Evolutionary conservation across 2,888 invertebrate genomes (phyloP).

Genomic region (Lochmaea crataegi): DNA sequence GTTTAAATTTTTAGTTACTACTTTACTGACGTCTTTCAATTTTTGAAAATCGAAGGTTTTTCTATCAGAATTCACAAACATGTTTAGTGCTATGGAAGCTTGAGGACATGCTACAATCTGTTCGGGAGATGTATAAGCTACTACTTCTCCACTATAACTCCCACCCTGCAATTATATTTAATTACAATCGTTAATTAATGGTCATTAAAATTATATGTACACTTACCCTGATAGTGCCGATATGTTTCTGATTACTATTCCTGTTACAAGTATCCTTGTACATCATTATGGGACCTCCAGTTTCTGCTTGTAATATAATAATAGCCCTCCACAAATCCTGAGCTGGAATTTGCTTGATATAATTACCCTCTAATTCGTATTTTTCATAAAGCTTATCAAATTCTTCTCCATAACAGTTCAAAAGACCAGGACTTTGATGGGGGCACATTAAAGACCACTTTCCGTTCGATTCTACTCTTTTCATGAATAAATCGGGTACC

Average conservation of each 20-base stretch:
- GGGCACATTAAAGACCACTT: conserved; percentile 99
- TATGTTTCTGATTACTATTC: conserved; percentile 97
- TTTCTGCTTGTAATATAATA: conserved; percentile 95
- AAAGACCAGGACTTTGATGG: conserved; percentile 88
- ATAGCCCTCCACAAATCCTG: conserved; percentile 94
- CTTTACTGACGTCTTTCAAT: conserved; percentile 88
- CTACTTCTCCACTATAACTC: conserved; percentile 97
- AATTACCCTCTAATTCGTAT: conserved; percentile 84
- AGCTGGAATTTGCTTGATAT: conserved; percentile 74
- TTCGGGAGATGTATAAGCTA: conserved; percentile 91
- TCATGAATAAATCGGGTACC: conserved; percentile 99
- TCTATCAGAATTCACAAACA: conserved; percentile 83
- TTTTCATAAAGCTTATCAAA: conserved; percentile 89
- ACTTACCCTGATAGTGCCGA: conserved; percentile 91
- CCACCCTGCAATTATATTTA: conserved; percentile 18
- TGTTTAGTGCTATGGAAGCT: conserved; percentile 96
- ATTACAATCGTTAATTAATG: too few species aligned
- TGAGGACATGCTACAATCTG: conserved; percentile 98
- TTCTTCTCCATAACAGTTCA: conserved; percentile 94
- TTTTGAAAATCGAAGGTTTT: conserved; percentile 89
- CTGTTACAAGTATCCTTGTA: conserved; percentile 97
- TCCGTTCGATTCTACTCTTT: conserved; percentile 84
- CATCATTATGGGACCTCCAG: conserved; percentile 98
- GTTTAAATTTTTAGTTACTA: conserved; percentile 91
- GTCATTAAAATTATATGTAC: too few species aligned